Percentiles rank a stretch among this genome's conserved stretches.
phyloP scores from a whole-genome alignment of 2,888 invertebrate genomes.

The Lasioglossum marginatum region DNA sequence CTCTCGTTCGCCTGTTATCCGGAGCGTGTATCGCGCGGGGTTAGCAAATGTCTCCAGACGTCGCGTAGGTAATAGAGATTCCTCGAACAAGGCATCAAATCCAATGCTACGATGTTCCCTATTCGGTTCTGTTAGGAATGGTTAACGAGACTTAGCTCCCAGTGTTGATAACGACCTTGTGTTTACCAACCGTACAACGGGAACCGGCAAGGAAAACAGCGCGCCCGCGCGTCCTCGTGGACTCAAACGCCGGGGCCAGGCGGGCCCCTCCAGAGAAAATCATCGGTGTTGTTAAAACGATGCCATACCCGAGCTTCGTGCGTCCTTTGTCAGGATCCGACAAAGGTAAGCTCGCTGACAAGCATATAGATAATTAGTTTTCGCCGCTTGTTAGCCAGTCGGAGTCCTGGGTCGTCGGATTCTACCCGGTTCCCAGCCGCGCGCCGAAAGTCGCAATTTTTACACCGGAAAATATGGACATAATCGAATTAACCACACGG shows the following conservation, averaged over 20 bases:
- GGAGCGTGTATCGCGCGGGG: constrained; percentile 64
- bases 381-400: background rate
- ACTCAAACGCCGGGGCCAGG: background rate
- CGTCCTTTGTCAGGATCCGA: background rate
- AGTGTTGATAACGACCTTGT: constrained; percentile 68
- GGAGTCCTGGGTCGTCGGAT: background rate
- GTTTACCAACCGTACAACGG: constrained; percentile 61
- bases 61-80: constrained; percentile 62
- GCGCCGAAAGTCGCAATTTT: background rate
- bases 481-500: background rate
- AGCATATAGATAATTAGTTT: background rate
- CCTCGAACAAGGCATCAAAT: constrained; percentile 68
- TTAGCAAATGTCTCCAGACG: constrained; percentile 72
- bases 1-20: constrained; percentile 69
- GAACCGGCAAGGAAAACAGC: constrained; percentile 50
- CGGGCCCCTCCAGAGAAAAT: background rate
- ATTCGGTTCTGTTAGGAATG: constrained; percentile 68
- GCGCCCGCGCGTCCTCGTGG: background rate
- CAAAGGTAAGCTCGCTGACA: background rate
- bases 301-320: background rate
- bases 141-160: constrained; percentile 71
- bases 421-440: background rate
- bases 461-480: background rate
- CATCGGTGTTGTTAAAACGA: background rate
- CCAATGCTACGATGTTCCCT: constrained; percentile 67